A percentile compares a stretch with the other conserved stretches of the same genome.
Evolutionary conservation across 1,140 invertebrate genomes (phyloP).

Genomic region (Argopecten irradians): DNA sequence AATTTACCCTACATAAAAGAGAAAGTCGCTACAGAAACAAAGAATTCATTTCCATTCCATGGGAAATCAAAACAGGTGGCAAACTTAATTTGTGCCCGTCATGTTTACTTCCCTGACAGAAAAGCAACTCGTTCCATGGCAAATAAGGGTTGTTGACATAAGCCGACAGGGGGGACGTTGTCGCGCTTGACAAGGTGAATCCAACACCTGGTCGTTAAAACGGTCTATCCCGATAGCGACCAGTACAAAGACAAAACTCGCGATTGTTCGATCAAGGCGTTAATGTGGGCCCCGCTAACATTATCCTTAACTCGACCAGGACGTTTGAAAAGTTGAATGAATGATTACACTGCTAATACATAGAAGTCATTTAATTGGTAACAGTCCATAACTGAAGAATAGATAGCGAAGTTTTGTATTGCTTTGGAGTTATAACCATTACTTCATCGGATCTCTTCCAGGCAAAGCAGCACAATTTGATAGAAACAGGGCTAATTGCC

Average conservation of each 20-base stretch:
- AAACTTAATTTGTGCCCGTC: neutral
- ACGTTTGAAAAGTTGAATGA: conserved; percentile 6
- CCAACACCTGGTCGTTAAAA: conserved; percentile 13
- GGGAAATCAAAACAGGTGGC: neutral
- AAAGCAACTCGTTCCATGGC: neutral
- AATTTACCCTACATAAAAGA: too few relatives aligned
- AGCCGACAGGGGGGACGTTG: neutral
- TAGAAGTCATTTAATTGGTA: conserved; percentile 23
- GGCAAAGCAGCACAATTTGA: conserved; percentile 5
- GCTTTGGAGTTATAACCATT: conserved; percentile 18
- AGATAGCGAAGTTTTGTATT: conserved; percentile 8
- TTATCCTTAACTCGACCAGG: neutral
- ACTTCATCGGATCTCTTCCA: neutral
- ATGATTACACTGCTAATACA: neutral
- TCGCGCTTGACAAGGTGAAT: neutral
- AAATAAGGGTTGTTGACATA: neutral
- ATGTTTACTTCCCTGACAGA: neutral
- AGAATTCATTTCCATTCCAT: neutral
- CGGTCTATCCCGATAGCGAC: neutral
- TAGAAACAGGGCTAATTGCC: neutral
- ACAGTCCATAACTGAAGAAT: neutral
- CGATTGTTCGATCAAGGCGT: neutral
- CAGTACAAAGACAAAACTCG: neutral
- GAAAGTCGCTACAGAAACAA: neutral
- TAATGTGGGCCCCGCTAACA: neutral